Base-by-base conservation (phyloP, 53 echinoderm and acorn worm species). In the Echinarachnius parma region DNA sequence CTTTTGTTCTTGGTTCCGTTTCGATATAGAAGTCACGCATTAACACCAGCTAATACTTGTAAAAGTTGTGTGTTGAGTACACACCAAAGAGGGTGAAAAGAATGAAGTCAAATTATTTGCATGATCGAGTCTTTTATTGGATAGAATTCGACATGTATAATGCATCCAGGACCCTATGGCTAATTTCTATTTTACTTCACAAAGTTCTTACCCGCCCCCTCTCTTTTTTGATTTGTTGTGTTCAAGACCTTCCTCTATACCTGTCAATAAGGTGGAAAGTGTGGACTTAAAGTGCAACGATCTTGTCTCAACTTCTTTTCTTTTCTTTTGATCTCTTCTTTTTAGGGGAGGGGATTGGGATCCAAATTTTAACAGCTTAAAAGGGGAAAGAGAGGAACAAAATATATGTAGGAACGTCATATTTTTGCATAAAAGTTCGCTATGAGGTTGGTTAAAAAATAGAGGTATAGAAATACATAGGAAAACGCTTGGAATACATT, bases 41-140 rank as follows among this genome's bases (percentile, higher is more conserved):
- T 65, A 39, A 65, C 28, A 36, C 44, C 65, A 44, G 45, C 34
- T 65, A 65, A 65, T 65, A 65, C 65, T 65, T 65, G 65, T 65
- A 65, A 65, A 65, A 65, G 46, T 46, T 36, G 65, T 47, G 48
- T 42, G 25, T 46, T 46, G 65, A 46, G 65, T 65, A 65, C 65
- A 65, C 65, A 65, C 25, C 44, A 46, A 46, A 29, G 37, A 46
- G 15, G 15, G 25, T 44, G 27, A 29, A 13, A 19, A 13, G 65
- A 62, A 62, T 37, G 25, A 37, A 16, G 31, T n/a, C n/a, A 21
- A 21, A 62, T 62, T 31, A 62, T 62, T 14, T 26, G 62, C 62
- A 35, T 36, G 62, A 62, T 24, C n/a, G n/a, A n/a, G n/a, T n/a
- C n/a, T n/a, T n/a, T n/a, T n/a, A n/a, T n/a, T n/a, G n/a, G n/a